A percentile compares a stretch with the other conserved stretches of the same genome.
Conservation (phyloP, 2,888 invertebrate genomes). For the Polia nebulosa region DNA sequence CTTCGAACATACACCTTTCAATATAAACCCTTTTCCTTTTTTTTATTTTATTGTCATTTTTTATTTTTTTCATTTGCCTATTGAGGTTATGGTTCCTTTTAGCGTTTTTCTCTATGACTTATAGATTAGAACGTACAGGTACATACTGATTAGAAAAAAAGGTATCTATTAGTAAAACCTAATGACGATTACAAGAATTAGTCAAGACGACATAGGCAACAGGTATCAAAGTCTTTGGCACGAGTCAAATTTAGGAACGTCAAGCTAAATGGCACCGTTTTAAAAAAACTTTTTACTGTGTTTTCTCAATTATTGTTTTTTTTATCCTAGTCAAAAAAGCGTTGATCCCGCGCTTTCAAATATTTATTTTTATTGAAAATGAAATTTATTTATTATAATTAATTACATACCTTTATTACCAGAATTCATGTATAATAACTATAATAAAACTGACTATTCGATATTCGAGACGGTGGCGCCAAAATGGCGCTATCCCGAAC, state of each 20-base stretch:
- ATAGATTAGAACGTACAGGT: no score
- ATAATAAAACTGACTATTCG: neutral
- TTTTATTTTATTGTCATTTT: constrained; percentile 11
- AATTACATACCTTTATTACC: no score
- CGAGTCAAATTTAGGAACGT: constrained; percentile 5
- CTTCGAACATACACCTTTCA: constrained; percentile 1
- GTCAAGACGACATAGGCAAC: neutral
- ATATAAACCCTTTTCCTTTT: neutral
- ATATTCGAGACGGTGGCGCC: neutral
- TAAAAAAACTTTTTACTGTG: no score
- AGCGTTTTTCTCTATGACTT: neutral
- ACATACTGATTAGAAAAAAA: neutral
- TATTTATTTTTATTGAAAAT: no score
- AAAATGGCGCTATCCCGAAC: neutral
- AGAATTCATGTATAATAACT: no score
- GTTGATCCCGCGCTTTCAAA: no score
- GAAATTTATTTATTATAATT: no score
- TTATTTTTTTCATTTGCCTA: neutral
- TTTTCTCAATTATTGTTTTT: neutral
- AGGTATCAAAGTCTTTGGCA: constrained; percentile 6
- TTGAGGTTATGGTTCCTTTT: neutral
- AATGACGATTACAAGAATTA: neutral
- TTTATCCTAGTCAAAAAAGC: no score
- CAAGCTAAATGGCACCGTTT: neutral
- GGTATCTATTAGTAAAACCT: neutral